These are phyloP conservation scores for Herminia tarsipennalis DNA, from an alignment of 2,888 invertebrate genomes.

Conservation along the genomic window DNA sequence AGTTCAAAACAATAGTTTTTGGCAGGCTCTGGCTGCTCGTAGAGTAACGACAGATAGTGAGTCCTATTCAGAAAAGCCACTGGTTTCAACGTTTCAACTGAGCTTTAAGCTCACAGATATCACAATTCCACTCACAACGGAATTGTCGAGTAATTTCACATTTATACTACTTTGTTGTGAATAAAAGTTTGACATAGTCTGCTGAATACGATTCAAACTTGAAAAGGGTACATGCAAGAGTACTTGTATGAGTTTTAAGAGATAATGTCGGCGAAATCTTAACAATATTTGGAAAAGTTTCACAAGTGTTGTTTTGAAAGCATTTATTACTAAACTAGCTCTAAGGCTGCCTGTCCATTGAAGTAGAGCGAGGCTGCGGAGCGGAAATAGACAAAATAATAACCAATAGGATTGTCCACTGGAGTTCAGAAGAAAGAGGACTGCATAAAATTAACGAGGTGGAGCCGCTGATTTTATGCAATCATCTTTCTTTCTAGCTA, in stretches of 20 bases:
- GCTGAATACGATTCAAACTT: conserved; percentile 27
- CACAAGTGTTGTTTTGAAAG: too few species aligned
- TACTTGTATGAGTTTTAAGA: not conserved
- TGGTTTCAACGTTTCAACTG: conserved; percentile 58
- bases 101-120: conserved; percentile 60
- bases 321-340: too few species aligned
- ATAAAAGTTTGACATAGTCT: conserved; percentile 27
- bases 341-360: too few species aligned
- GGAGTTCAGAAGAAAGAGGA: too few species aligned
- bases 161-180: conserved; percentile 37
- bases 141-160: conserved; percentile 50
- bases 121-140: conserved; percentile 54
- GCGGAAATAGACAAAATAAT: too few species aligned
- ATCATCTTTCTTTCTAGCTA: too few species aligned
- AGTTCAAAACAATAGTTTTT: conserved; percentile 52
- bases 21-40: conserved; percentile 40
- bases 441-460: too few species aligned
- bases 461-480: too few species aligned
- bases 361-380: too few species aligned
- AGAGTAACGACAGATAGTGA: conserved; percentile 47
- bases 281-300: too few species aligned
- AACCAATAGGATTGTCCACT: too few species aligned
- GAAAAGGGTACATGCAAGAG: conserved; percentile 14
- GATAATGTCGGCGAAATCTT: too few species aligned
- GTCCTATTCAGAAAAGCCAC: conserved; percentile 62